phyloP scores from a whole-genome alignment of 1,140 invertebrate species.

The Hypsibius dujardini region DNA sequence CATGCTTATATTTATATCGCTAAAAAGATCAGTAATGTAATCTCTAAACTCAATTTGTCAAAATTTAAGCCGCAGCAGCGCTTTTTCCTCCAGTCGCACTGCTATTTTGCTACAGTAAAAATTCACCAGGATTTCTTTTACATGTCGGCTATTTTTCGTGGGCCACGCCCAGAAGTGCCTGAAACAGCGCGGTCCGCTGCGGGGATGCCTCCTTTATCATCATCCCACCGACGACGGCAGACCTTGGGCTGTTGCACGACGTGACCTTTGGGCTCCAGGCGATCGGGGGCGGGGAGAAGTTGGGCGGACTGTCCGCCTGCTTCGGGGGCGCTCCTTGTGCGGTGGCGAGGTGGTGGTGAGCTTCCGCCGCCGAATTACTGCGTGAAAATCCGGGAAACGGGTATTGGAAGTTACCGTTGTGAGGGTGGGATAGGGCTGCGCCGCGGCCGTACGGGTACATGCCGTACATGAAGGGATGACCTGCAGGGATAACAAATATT shows the following conservation, averaged over 20 bases:
- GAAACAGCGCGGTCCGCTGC: constrained; percentile 10
- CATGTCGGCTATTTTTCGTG: background rate
- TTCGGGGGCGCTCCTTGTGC: constrained; percentile 23
- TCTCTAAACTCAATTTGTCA: background rate
- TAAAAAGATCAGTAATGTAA: background rate
- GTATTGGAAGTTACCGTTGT: background rate
- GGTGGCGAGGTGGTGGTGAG: constrained; percentile 19
- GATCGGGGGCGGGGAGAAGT: background rate
- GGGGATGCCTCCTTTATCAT: background rate
- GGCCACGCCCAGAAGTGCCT: background rate
- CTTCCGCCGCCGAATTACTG: too few species aligned
- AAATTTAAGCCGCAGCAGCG: background rate
- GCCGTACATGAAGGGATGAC: constrained; percentile 24
- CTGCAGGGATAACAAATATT: constrained; percentile 24
- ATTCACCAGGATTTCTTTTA: background rate
- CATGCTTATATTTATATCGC: background rate
- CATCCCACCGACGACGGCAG: background rate
- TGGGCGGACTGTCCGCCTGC: constrained; percentile 22
- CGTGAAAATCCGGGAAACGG: constrained; percentile 20
- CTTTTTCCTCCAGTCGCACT: too few species aligned
- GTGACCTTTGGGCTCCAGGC: background rate
- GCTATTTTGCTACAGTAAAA: background rate
- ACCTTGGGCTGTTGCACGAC: background rate
- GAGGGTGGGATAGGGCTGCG: constrained; percentile 6
- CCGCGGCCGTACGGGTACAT: constrained; percentile 22